These are phyloP conservation scores for Apotomis turbidana DNA, from an alignment of 2,888 invertebrate genomes.

Conservation along the genomic window DNA sequence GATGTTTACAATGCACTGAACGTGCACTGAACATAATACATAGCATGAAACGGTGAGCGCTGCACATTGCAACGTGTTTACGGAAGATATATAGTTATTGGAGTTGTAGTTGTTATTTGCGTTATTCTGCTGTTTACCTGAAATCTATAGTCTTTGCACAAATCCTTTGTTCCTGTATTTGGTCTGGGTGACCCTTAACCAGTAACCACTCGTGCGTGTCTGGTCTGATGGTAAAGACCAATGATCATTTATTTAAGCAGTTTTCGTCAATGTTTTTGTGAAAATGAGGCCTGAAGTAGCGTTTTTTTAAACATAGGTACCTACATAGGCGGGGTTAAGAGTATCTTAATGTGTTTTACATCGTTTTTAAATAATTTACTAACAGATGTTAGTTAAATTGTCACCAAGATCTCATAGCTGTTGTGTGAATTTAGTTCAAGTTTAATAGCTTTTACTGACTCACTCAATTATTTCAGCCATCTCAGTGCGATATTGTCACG, in stretches of 20 bases:
- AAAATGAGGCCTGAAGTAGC: no score
- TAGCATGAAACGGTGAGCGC: background rate
- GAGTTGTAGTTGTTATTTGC: background rate
- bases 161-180: background rate
- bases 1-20: background rate
- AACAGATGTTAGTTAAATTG: no score
- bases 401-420: no score
- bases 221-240: no score
- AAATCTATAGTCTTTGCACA: background rate
- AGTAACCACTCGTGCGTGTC: no score
- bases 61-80: background rate
- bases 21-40: background rate
- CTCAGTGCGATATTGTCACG: background rate
- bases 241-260: no score
- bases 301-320: no score
- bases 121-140: background rate
- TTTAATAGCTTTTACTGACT: background rate
- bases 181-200: background rate
- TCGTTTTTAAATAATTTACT: no score
- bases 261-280: no score
- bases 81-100: no score
- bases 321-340: no score
- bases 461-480: slow-evolving; percentile 4
- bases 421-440: background rate
- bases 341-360: no score